Base-by-base conservation (phyloP, 2,797 vertebrate species). In the Kryptolebias ocellatus region DNA sequence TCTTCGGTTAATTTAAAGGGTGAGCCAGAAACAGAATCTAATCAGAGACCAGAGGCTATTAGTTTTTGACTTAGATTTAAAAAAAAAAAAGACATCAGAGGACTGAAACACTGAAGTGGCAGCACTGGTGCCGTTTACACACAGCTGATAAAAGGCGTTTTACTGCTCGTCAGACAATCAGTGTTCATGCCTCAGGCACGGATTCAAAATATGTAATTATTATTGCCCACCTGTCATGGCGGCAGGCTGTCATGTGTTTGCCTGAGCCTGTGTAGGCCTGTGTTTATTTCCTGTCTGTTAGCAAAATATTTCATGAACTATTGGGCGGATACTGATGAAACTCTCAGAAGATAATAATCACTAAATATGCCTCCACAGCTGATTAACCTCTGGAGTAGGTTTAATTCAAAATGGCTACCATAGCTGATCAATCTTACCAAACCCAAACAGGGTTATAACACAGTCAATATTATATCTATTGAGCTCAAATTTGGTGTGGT, bases 11-110 rank as follows among this genome's bases (percentile, higher is more conserved):
- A 87, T 86, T 71, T 84, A 34, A 61, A 59, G 67, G 61, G 46
- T 70, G 59, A 80, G 76, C 67, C 68, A 51, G 74, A 76, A 81
- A 72, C 71, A 20, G 44, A 83, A 56, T 74, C 60, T 68, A 87
- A 89, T 86, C 76, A 67, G 72, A 77, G 74, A 80, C 80, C 76
- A 68, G 67, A 87, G 64, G 67, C 76, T 80, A 89, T 90, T 89
- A 87, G 75, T 63, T 70, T 56, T 62, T 53, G 81, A 81, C 76
- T 67, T 27, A 59, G 78, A 87, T 80, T 49, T 17, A 46, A 46
- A 17, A n/a, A 17, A 3, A 49, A 46, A 77, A 64, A 8, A 6
- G 31, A 53, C 64, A 59, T 60, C 47, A 34, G 55, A 64, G 65
- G 57, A 81, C 34, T 15, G 70, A 82, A 67, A 76, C 58, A 66